A percentile compares a stretch with the other conserved stretches of the same genome.
Evolutionary conservation across 2,888 invertebrate genomes (phyloP).

Genomic region (Aethes cnicana): DNA sequence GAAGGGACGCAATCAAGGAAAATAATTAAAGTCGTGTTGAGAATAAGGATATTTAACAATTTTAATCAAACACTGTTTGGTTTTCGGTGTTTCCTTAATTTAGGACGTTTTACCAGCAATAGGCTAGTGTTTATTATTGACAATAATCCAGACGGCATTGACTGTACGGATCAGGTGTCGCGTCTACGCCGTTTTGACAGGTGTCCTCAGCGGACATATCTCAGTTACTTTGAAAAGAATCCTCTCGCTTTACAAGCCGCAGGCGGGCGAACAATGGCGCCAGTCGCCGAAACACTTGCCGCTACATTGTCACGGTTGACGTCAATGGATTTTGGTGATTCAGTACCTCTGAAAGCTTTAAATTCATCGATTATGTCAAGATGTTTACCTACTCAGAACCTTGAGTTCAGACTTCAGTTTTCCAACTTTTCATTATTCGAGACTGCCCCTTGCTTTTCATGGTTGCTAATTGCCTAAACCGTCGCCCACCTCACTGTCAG

Average conservation of each 20-base stretch:
- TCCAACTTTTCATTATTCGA: not conserved
- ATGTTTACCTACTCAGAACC: slow-evolving; percentile 17
- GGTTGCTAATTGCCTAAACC: not conserved
- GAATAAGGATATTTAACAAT: too few relatives aligned
- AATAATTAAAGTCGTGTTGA: too few relatives aligned
- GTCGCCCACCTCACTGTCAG: not conserved
- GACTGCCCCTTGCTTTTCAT: slow-evolving; percentile 1
- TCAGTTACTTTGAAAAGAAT: slow-evolving; percentile 29
- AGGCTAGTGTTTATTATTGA: too few relatives aligned
- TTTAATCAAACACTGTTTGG: too few relatives aligned
- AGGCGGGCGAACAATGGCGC: slow-evolving; percentile 20
- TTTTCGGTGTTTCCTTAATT: too few relatives aligned
- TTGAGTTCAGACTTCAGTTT: slow-evolving; percentile 18
- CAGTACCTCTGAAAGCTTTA: slow-evolving; percentile 21
- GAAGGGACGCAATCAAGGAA: too few relatives aligned
- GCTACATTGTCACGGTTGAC: slow-evolving; percentile 36
- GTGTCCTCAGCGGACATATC: slow-evolving; percentile 25
- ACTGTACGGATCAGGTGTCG: slow-evolving; percentile 23
- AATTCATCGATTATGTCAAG: slow-evolving; percentile 12
- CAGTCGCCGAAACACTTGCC: slow-evolving; percentile 31
- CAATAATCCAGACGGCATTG: slow-evolving; percentile 21
- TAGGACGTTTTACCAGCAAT: too few relatives aligned
- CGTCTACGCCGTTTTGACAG: slow-evolving; percentile 29
- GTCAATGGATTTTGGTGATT: slow-evolving; percentile 32
- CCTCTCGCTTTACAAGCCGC: slow-evolving; percentile 25